Percentiles rank a stretch among this genome's conserved stretches.
Evolutionary conservation across 2,113 vertebrate genomes (phyloP).

Genomic region (Siphamia tubifer): DNA sequence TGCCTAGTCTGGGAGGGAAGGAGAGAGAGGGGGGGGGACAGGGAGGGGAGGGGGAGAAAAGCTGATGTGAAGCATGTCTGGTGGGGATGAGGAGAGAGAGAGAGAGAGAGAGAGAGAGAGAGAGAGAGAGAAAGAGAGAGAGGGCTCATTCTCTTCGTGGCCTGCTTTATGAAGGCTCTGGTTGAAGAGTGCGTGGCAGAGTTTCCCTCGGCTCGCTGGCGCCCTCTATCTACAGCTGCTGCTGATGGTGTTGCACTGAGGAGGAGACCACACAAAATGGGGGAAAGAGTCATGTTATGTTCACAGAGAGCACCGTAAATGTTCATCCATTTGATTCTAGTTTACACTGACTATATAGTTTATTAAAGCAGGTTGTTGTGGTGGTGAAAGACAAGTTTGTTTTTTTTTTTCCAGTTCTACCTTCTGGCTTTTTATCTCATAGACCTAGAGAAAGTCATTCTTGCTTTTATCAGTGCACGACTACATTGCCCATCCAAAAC

Average conservation of each 20-base stretch:
- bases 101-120: constrained; percentile 82
- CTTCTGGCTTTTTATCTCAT: too few species aligned
- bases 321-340: too few species aligned
- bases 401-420: too few species aligned
- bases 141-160: constrained; percentile 81
- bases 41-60: too few species aligned
- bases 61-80: constrained; percentile 64
- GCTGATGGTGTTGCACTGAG: constrained; percentile 97
- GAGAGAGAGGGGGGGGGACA: constrained; percentile 76
- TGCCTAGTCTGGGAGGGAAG: constrained; percentile 86
- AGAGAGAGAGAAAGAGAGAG: constrained; percentile 75
- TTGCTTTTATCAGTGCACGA: too few species aligned
- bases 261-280: constrained; percentile 42
- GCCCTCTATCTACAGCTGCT: constrained; percentile 93
- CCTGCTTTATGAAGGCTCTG: constrained; percentile 56
- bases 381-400: too few species aligned
- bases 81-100: constrained; percentile 63
- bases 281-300: background rate
- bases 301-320: too few species aligned
- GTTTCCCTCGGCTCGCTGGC: constrained; percentile 72
- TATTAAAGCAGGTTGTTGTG: too few species aligned
- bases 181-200: constrained; percentile 39
- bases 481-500: too few species aligned
- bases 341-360: too few species aligned
- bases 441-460: too few species aligned